Evolutionary conservation across 2,797 vertebrate species (phyloP), one percentile per base, ranked within the genome.

Genomic region (Xiphorhynchus erythropygius): DNA sequence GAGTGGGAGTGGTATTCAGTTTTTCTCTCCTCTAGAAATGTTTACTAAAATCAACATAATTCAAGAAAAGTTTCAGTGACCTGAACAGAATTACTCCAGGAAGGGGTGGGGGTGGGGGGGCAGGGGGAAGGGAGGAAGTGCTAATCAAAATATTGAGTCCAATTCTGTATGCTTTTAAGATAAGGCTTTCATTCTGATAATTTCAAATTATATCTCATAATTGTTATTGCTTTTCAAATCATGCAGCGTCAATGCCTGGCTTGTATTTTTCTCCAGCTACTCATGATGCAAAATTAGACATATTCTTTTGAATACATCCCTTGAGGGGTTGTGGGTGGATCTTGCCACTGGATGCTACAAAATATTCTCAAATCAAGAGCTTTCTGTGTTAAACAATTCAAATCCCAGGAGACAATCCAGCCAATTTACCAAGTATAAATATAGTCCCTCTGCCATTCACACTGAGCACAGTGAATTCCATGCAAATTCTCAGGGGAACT

Each of bases 291-390:
- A 93, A 96, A 97, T 93, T 89, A 91, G 95, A 86, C 91, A 46
- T 65, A 94, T 79, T 80, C 91, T 94, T 95, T 84, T 93, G 94
- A 93, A 88, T 93, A 65, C 47, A 81, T 88, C 94, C 91, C 94
- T 83, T 63, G 92, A 87, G 94, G 87, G 69, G 28, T 2, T 95
- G 79, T 87, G 92, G 91, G 92, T 94, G 91, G 89, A 93, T 95
- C 93, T 86, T 92, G 69, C 79, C 79, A 92, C 87, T 92, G 93
- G 94, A 95, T 50, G 55, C 69, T 94, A 96, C 92, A 94, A 96
- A 97, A 97, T 92, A 96, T 92, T 56, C 65, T 79, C 94, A 94
- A 97, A 97, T 95, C 94, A 96, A 97, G 93, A 96, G 92, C 91
- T 90, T 86, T 96, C 94, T 92, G 79, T 95, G 89, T 97, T 93